Evolutionary conservation across 2,888 invertebrate genomes (phyloP).

Genomic region (Oligia latruncula): DNA sequence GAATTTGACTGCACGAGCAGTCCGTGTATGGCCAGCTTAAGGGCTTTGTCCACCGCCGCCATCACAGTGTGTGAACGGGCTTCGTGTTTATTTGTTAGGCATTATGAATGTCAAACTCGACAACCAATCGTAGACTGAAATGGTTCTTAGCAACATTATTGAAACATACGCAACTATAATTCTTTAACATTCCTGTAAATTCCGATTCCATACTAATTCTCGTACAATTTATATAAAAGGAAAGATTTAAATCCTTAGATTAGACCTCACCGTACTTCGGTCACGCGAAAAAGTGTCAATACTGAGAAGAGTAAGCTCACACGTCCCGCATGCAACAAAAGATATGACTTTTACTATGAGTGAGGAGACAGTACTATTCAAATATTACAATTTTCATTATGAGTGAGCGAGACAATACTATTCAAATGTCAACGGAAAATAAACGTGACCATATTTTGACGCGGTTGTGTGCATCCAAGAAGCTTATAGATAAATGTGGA

Average conservation of each 20-base stretch:
- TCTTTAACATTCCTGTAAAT: constrained; percentile 1
- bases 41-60: background rate
- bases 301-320: background rate
- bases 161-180: background rate
- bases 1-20: no score
- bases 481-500: no score
- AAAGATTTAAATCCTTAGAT: background rate
- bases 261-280: background rate
- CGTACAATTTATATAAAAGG: background rate
- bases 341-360: background rate
- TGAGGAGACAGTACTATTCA: background rate
- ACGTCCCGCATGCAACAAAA: background rate
- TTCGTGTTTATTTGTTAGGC: background rate
- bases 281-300: background rate
- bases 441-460: background rate
- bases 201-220: background rate
- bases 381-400: no score
- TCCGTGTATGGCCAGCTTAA: background rate
- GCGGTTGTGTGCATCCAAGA: background rate
- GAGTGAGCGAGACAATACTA: no score
- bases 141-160: constrained; percentile 27
- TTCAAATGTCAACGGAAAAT: background rate
- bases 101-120: background rate
- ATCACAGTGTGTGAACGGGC: background rate
- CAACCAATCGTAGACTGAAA: constrained; percentile 27